These are phyloP conservation scores for Diglossa brunneiventris DNA, from an alignment of 2,113 vertebrate species.

Conservation along the genomic window DNA sequence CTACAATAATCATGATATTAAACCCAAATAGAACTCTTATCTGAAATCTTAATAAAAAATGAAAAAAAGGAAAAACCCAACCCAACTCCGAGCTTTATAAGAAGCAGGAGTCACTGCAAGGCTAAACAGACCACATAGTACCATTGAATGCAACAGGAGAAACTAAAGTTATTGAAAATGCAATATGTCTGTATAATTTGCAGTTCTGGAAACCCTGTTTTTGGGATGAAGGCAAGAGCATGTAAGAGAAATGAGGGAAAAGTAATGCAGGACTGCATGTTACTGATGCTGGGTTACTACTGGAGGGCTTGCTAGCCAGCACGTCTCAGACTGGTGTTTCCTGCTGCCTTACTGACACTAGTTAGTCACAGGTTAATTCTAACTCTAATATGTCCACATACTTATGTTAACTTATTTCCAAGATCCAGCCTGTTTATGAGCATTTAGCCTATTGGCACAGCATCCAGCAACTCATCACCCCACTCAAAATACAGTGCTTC, in stretches of 20 bases:
- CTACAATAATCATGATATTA: not conserved
- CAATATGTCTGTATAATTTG: not conserved
- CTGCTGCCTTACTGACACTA: not conserved
- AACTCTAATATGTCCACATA: not conserved
- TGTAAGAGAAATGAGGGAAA: not conserved
- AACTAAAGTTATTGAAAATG: not conserved
- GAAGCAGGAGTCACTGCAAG: not conserved
- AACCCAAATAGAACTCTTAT: not conserved
- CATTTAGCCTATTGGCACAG: not conserved
- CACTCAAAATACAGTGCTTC: not conserved
- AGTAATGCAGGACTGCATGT: not conserved
- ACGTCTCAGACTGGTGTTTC: not conserved
- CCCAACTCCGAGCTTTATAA: not conserved
- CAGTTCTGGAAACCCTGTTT: not conserved
- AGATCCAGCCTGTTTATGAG: not conserved
- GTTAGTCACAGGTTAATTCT: not conserved
- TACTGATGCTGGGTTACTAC: not conserved
- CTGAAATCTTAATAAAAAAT: not conserved
- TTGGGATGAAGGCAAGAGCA: not conserved
- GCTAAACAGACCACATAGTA: not conserved
- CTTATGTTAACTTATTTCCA: not conserved
- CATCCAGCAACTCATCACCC: not conserved
- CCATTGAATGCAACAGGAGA: not conserved
- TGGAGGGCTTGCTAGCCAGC: not conserved
- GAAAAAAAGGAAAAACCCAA: accelerated